Base-by-base conservation (phyloP, 2,888 invertebrate species). In the Yponomeuta evonymella region DNA sequence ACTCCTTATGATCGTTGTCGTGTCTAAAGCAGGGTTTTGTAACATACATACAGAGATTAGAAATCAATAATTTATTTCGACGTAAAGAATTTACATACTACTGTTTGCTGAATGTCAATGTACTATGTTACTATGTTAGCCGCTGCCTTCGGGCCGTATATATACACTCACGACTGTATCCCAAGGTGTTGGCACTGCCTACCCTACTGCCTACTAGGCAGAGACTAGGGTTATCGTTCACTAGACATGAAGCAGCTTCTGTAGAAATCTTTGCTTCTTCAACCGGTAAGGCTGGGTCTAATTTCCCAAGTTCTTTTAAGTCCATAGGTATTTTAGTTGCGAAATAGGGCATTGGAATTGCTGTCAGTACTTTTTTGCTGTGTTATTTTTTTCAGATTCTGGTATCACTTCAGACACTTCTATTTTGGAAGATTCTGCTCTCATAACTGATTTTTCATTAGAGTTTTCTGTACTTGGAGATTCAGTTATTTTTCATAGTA, bases 381-480 rank as follows among this genome's bases (percentile, higher is more conserved):
- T 64, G 23, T 23, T 0, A 4, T 29, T 64, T 23, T 23, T 30
- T 2, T 23, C 64, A 64, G 64, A 64, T 64, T 64, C 11, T 64
- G 10, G 64, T 64, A 11, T 30, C n/a, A 30, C n/a, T 64, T 64
- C 64, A 58, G 15, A 58, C 15, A 48, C 73, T 2, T 68, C 66
- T 64, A 70, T 66, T 48, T 72, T 67, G 64, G 63, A n/a, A 15
- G 69, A 36, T 66, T 71, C 66, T 48, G 67, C 51, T 23, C 67
- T 1, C 69, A 48, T 63, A 33, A 70, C 58, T 12, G 63, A 2
- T 70, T 73, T 33, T 62, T 74, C 75, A 48, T 48, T 71, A 4
- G 5, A 1, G 12, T 51, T 71, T 43, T 43, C 43, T 43, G 9
- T 8, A 43, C 43, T 43, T 43, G 8, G 8, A 43, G 43, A 43